Conservation (phyloP, 2,888 invertebrate species). For the Mesorhabditis sp. region DNA sequence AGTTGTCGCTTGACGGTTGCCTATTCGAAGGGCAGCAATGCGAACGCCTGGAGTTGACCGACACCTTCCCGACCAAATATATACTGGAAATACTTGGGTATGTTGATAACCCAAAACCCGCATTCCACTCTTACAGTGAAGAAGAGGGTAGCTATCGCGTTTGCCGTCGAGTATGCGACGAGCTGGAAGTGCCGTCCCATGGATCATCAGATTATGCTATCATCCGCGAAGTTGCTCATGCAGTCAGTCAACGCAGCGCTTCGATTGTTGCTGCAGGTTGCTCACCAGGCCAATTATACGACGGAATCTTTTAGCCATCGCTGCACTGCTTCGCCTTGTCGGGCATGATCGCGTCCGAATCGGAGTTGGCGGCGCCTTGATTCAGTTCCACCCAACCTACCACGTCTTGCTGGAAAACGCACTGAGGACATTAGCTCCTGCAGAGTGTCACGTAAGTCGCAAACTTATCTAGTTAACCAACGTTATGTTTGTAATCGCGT, state of each 20-base stretch:
- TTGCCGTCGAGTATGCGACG: conserved; percentile 56
- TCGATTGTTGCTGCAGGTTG: conserved; percentile 56
- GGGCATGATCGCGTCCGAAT: conserved; percentile 45
- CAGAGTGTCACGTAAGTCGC: conserved; percentile 27
- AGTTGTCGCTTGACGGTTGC: conserved; percentile 40
- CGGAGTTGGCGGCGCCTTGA: conserved; percentile 57
- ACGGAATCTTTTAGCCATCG: conserved; percentile 45
- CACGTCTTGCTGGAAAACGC: conserved; percentile 49
- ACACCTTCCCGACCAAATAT: conserved; percentile 58
- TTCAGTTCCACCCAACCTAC: conserved; percentile 58
- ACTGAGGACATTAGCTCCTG: conserved; percentile 48
- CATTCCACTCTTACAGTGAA: conserved; percentile 39
- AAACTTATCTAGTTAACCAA: background rate
- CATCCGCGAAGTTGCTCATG: conserved; percentile 55
- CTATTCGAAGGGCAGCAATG: conserved; percentile 52
- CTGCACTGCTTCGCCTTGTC: conserved; percentile 54
- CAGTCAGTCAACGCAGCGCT: conserved; percentile 51
- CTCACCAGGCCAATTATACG: background rate
- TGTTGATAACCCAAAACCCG: conserved; percentile 8
- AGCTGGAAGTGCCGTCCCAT: conserved; percentile 55
- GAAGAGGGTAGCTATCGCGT: conserved; percentile 49
- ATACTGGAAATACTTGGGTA: conserved; percentile 57
- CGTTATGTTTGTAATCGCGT: too few relatives aligned
- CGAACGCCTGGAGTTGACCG: conserved; percentile 49
- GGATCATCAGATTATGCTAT: conserved; percentile 53